Evolutionary conservation across 2,888 invertebrate genomes (phyloP), one percentile per base, ranked within the genome.

Genomic region (Sussaba pulchella): DNA sequence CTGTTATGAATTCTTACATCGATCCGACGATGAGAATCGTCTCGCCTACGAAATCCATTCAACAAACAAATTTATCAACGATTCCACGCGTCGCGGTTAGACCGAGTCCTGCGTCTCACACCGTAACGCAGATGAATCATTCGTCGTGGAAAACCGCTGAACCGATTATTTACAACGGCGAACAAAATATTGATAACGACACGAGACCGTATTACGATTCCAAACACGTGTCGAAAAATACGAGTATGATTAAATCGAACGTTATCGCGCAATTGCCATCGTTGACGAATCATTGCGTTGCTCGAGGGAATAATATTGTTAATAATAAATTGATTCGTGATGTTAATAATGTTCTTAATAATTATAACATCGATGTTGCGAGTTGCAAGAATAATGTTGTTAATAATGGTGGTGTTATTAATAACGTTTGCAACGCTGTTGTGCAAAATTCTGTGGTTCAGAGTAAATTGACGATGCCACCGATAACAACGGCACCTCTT

Each of bases 231-330:
- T 91, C 91, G 0, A 89, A 91, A 63, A 91, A 91, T 72, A 91
- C 91, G 19, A 91, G 91, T 67, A 91, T 91, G 91, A 90, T 91
- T 57, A 91, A 91, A 39, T 89, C 91, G 17, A 91, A 89, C 87
- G 85, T 91, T 76, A 87, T 89, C 59, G 87, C 89, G n/a, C 89
- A 88, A 71, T 88, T 91, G 76, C 84, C 90, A 14, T 89, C 89
- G 1, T 78, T 90, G 59, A 86, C 88, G 17, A 90, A 86, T 83
- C 89, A 91, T 66, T 90, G 88, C 81, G 85, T 91, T 9, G 81
- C 87, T 6, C 90, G 89, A 69, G 87, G 90, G 72, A 88, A 86
- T 57, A 43, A 87, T 64, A 84, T 86, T 82, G 86, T 88, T 78
- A 89, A 87, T 85, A 88, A 87, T 84, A 89, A 89, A 69, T 82